These are phyloP conservation scores for Bagarius yarrelli DNA, from an alignment of 2,113 vertebrate genomes.

Conservation along the genomic window DNA sequence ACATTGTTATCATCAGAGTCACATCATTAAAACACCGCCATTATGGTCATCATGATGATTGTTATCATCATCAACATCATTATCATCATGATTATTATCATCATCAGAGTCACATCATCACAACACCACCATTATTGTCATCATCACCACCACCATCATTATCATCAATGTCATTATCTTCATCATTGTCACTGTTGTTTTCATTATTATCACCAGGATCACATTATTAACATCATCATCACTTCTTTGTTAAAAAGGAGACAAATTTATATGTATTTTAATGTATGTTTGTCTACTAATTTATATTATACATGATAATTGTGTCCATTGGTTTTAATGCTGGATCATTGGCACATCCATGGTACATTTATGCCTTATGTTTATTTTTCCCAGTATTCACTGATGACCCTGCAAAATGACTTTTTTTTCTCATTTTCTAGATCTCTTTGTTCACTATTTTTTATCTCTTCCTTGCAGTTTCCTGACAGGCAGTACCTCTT, in stretches of 20 bases:
- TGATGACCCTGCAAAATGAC: background rate
- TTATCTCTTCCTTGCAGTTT: background rate
- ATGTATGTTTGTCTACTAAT: background rate
- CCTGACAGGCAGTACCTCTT: constrained; percentile 21
- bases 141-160: background rate
- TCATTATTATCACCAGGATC: too few relatives aligned
- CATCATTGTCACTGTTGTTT: too few relatives aligned
- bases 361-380: background rate
- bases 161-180: too few relatives aligned
- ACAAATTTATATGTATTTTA: background rate
- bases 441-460: background rate
- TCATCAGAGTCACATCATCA: too few relatives aligned
- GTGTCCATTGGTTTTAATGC: background rate
- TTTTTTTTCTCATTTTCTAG: background rate
- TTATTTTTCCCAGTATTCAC: background rate
- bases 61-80: background rate
- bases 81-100: background rate
- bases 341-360: background rate
- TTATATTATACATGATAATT: background rate
- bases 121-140: too few relatives aligned
- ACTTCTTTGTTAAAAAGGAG: background rate
- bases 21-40: too few relatives aligned
- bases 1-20: too few relatives aligned
- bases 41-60: background rate
- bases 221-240: background rate